Conservation (phyloP, 1,140 invertebrate species). For the Lethrus apterus region DNA sequence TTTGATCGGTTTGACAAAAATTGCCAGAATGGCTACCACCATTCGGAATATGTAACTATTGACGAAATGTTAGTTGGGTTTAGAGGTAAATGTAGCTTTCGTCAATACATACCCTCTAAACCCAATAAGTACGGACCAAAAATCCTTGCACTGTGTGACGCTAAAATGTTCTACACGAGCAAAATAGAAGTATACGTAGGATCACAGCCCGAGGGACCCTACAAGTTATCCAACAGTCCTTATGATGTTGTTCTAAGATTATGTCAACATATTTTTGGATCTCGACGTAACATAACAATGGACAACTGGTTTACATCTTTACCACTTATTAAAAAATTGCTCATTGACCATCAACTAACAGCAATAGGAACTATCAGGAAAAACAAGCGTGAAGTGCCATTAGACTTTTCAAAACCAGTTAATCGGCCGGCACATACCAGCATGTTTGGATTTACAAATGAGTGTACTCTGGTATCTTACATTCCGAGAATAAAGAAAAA, state of each 20-base stretch:
- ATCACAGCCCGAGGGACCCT: slow-evolving; percentile 15
- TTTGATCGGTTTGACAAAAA: slow-evolving; percentile 31
- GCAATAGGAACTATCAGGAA: slow-evolving; percentile 22
- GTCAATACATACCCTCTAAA: slow-evolving; percentile 20
- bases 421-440: slow-evolving; percentile 8
- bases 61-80: slow-evolving; percentile 22
- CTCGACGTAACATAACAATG: slow-evolving; percentile 22
- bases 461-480: slow-evolving; percentile 23
- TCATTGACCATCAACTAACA: slow-evolving; percentile 18
- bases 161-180: slow-evolving; percentile 20
- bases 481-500: slow-evolving; percentile 30
- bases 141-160: slow-evolving; percentile 20
- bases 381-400: slow-evolving; percentile 16
- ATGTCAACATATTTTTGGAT: slow-evolving; percentile 17
- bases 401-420: background rate
- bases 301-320: slow-evolving; percentile 26
- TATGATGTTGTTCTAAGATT: slow-evolving; percentile 14
- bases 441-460: slow-evolving; percentile 20
- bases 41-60: slow-evolving; percentile 26
- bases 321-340: slow-evolving; percentile 16
- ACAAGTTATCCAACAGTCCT: background rate
- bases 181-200: slow-evolving; percentile 23
- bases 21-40: slow-evolving; percentile 27
- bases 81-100: slow-evolving; percentile 21
- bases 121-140: slow-evolving; percentile 24